These are phyloP conservation scores for Leucophora obtusa DNA, from an alignment of 2,888 invertebrate genomes.

Conservation along the genomic window DNA sequence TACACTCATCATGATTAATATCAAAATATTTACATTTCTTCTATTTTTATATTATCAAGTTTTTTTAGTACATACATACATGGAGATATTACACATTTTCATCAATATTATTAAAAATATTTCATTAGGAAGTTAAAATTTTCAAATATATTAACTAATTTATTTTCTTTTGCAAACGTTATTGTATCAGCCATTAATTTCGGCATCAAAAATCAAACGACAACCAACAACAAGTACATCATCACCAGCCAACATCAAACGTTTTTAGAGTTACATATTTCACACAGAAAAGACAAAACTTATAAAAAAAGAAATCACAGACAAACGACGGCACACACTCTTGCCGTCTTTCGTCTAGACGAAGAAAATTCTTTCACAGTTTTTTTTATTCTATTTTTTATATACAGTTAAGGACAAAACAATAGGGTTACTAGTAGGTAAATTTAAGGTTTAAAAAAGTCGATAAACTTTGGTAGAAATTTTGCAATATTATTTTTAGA, in stretches of 20 bases:
- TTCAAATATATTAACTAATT: neutral
- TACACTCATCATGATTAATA: too few relatives aligned
- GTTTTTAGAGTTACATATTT: slow-evolving; percentile 50
- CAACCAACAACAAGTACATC: slow-evolving; percentile 20
- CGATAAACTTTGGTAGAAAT: too few relatives aligned
- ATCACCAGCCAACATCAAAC: slow-evolving; percentile 51
- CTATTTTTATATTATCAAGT: too few relatives aligned
- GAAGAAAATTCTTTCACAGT: slow-evolving; percentile 60
- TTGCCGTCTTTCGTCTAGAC: slow-evolving; percentile 60
- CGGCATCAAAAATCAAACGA: neutral
- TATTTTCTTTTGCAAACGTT: neutral
- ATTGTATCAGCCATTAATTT: neutral
- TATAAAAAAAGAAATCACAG: slow-evolving; percentile 43
- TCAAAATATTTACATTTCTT: too few relatives aligned
- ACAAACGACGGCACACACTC: slow-evolving; percentile 52
- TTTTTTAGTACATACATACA: too few relatives aligned
- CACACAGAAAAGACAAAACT: slow-evolving; percentile 49
- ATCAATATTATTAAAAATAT: too few relatives aligned
- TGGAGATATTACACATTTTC: too few relatives aligned
- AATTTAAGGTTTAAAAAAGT: too few relatives aligned
- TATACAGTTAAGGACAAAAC: too few relatives aligned
- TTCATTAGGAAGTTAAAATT: too few relatives aligned
- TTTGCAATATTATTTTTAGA: too few relatives aligned
- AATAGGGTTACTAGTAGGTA: too few relatives aligned
- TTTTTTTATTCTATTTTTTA: slow-evolving; percentile 45